A percentile compares a stretch with the other conserved stretches of the same genome.
Conservation (phyloP, 2,888 invertebrate species). For the Clepsis dumicolana region DNA sequence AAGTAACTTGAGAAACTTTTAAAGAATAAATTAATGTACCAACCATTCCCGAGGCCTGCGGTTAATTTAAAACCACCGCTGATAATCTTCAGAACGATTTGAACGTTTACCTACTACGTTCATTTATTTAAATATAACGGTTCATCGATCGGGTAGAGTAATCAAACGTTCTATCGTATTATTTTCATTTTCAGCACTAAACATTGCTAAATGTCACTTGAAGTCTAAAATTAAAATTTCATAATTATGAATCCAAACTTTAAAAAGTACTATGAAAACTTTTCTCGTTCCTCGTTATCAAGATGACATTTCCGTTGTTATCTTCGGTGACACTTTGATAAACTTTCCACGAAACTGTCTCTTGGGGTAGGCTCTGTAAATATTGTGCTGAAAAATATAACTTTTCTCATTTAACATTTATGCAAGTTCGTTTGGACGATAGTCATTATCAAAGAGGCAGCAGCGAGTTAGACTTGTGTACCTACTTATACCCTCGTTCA, state of each 20-base stretch:
- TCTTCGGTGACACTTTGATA: constrained; percentile 62
- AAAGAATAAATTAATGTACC: constrained; percentile 75
- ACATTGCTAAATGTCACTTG: not conserved
- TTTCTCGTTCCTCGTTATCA: constrained; percentile 66
- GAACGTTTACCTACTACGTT: constrained; percentile 28
- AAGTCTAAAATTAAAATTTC: not conserved
- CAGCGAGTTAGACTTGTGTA: constrained; percentile 6
- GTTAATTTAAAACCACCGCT: constrained; percentile 49
- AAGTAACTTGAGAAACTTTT: constrained; percentile 76
- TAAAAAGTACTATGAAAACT: constrained; percentile 58
- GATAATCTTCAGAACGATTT: constrained; percentile 38
- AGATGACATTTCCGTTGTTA: constrained; percentile 66
- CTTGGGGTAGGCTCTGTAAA: constrained; percentile 45
- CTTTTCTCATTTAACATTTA: constrained; percentile 45
- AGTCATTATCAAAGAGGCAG: constrained; percentile 35
- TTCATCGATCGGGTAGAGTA: too few species aligned
- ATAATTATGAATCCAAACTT: constrained; percentile 29
- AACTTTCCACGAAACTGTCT: constrained; percentile 55
- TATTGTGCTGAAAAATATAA: constrained; percentile 47
- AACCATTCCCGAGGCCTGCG: constrained; percentile 53
- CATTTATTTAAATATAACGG: too few species aligned
- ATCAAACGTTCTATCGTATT: not conserved
- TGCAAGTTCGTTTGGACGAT: constrained; percentile 34
- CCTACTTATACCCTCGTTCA: constrained; percentile 29
- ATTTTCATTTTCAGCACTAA: not conserved